Base-by-base conservation (phyloP, 2,888 invertebrate species). In the Tuta absoluta region DNA sequence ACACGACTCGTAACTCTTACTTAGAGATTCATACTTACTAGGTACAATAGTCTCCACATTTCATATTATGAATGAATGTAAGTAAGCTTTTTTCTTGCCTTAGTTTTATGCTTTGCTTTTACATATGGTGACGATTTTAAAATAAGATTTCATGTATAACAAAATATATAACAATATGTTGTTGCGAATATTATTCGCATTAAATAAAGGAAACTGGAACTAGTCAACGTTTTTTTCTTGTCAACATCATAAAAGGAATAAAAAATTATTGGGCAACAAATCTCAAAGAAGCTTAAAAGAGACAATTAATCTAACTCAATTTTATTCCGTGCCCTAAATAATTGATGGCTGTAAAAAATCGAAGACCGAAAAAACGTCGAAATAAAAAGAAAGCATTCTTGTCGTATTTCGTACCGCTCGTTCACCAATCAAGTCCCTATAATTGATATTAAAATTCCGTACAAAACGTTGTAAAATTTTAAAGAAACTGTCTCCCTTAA, bases 391-490 rank as follows among this genome's bases (percentile, higher is more conserved):
- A 45, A 41, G 41, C 12, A 24, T 14, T 14, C 14, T 53, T 53
- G 24, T 23, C 17, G 24, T 14, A 33, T 56, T 56, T 33, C 33
- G 21, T 53, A 14, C 21, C 24, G 56, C 33, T 17, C 24, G 56
- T 56, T 17, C 56, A 17, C 17, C 56, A 56, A 56, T 56, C 19
- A 33, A 56, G 23, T 23, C 23, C 23, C 51, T 51, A 45, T 23
- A 17, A 56, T 56, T 56, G 28, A n/a, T 56, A 56, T 56, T 28
- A 33, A 10, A 33, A 17, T 24, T 11, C 17, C 33, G 10, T 33
- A 14, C 28, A 56, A 28, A 28, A 28, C 8, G 28, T 14, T 28
- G n/a, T 56, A 14, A 28, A 56, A 56, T 56, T 56, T 56, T 33
- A 33, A n/a, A n/a, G 56, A 33, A 33, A 33, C 24, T 17, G 7